These are phyloP conservation scores for Bubo scandiacus DNA, from an alignment of 2,113 vertebrate species.

Conservation along the genomic window DNA sequence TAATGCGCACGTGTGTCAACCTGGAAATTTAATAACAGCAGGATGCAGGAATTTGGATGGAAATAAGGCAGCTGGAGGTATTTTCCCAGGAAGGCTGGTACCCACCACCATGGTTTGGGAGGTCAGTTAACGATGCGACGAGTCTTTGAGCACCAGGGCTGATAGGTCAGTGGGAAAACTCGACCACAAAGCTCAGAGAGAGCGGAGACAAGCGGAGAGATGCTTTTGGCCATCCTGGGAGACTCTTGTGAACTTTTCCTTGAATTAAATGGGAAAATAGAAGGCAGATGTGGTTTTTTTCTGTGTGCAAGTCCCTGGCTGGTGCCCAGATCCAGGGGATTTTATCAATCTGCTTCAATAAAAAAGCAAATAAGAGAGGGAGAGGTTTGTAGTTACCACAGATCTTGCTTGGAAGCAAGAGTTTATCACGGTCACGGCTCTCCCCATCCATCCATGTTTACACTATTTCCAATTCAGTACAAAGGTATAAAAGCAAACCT, in stretches of 20 bases:
- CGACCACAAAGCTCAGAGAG: neutral
- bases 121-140: rapidly evolving
- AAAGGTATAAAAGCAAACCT: rapidly evolving
- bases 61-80: neutral
- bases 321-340: neutral
- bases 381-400: neutral
- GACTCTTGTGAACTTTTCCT: neutral
- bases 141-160: neutral
- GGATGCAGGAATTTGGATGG: neutral
- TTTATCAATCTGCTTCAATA: neutral
- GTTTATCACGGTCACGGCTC: neutral
- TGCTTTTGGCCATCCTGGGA: neutral
- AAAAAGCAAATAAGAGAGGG: neutral
- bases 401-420: neutral
- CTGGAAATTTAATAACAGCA: neutral
- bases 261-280: neutral
- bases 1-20: rapidly evolving
- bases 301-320: rapidly evolving
- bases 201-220: neutral
- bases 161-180: neutral
- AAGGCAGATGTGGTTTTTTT: neutral
- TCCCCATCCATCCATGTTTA: neutral
- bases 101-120: no score
- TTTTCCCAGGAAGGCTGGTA: neutral
- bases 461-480: neutral